Conservation (phyloP, 2,888 invertebrate genomes). For the Idaea aversata region DNA sequence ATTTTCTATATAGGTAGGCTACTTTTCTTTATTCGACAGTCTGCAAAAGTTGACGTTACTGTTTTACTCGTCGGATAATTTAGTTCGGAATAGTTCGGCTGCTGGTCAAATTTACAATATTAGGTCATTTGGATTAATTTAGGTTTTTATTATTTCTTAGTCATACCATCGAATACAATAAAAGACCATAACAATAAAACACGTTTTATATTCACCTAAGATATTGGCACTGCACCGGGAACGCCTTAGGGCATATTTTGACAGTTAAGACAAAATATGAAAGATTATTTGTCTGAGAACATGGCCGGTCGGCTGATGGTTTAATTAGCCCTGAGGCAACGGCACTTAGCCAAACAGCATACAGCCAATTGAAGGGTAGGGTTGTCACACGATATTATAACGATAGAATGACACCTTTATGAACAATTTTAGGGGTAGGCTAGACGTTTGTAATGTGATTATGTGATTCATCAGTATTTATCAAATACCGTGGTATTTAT, state of each 20-base stretch:
- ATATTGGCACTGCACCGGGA: constrained; percentile 14
- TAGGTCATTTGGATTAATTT: too few relatives aligned
- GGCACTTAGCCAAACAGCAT: constrained; percentile 59
- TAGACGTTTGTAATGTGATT: too few relatives aligned
- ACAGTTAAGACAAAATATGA: constrained; percentile 77
- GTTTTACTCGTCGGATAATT: too few relatives aligned
- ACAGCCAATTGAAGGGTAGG: constrained; percentile 61
- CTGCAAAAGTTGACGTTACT: too few relatives aligned
- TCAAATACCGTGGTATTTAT: too few relatives aligned
- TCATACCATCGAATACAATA: not conserved
- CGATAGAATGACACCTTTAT: not conserved
- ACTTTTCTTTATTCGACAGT: too few relatives aligned
- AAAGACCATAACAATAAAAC: constrained; percentile 6
- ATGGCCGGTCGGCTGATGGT: constrained; percentile 62
- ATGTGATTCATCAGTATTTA: too few relatives aligned
- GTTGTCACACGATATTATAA: constrained; percentile 36
- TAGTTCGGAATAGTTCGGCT: too few relatives aligned
- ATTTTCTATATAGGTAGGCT: too few relatives aligned
- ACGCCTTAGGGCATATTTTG: constrained; percentile 44
- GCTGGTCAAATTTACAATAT: too few relatives aligned
- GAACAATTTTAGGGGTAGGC: not conserved
- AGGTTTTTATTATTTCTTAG: not conserved
- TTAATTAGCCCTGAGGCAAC: constrained; percentile 77
- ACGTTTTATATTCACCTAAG: constrained; percentile 2
- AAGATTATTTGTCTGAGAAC: constrained; percentile 64